Percentiles rank a stretch among this genome's conserved stretches.
Conservation (phyloP, 2,113 vertebrate species). For the Fregata magnificens region DNA sequence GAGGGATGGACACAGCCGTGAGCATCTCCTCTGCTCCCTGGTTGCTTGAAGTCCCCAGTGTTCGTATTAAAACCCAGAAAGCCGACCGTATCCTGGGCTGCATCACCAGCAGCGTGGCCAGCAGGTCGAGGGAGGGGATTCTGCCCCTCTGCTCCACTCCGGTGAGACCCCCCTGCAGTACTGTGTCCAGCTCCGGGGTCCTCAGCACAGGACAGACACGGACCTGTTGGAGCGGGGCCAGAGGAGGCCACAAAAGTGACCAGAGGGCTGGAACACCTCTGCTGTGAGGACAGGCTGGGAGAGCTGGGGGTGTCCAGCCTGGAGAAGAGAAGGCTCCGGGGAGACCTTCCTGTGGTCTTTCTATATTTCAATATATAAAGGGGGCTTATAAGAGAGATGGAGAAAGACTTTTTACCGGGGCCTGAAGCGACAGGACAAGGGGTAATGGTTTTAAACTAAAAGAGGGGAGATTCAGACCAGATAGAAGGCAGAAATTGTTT, state of each 20-base stretch:
- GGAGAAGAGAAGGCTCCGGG: background rate
- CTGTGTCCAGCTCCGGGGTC: background rate
- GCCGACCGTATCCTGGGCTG: accelerated
- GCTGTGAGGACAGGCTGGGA: background rate
- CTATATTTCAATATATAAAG: accelerated
- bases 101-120: background rate
- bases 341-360: accelerated
- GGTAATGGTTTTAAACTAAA: background rate
- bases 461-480: background rate
- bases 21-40: background rate
- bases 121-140: background rate
- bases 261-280: background rate
- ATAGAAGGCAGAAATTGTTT: background rate
- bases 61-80: background rate
- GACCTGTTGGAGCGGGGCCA: background rate
- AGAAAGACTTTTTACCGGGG: background rate
- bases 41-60: background rate
- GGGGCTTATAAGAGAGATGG: background rate
- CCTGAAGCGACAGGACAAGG: background rate
- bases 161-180: background rate
- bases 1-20: background rate
- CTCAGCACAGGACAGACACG: background rate
- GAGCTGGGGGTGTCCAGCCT: background rate
- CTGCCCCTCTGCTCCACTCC: background rate
- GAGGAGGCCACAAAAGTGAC: background rate